Percentiles rank a stretch among this genome's conserved stretches.
These are phyloP conservation scores for Apamea epomidion DNA, from an alignment of 2,888 invertebrate species.

Conservation along the genomic window DNA sequence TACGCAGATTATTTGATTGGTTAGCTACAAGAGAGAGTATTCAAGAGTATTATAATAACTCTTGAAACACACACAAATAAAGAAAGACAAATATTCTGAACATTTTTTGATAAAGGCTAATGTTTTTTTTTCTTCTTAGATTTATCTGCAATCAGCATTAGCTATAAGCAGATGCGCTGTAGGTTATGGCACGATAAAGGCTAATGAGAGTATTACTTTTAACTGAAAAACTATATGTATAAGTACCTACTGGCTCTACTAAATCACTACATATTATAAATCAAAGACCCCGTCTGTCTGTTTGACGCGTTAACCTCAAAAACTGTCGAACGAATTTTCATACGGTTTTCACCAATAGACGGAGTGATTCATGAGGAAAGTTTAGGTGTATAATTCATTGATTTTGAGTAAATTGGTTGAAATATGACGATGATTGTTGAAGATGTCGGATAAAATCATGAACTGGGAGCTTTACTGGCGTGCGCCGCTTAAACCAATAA, in stretches of 20 bases:
- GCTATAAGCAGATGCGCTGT: too few relatives aligned
- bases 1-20: too few relatives aligned
- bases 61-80: too few relatives aligned
- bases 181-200: background rate
- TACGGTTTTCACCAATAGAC: too few relatives aligned
- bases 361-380: background rate
- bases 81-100: background rate
- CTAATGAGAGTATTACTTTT: background rate
- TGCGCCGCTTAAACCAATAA: too few relatives aligned
- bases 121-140: background rate
- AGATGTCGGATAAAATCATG: background rate
- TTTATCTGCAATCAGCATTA: too few relatives aligned
- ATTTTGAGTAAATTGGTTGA: background rate
- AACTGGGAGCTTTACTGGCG: too few relatives aligned
- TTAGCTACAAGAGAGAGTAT: background rate
- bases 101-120: background rate
- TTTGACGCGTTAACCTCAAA: too few relatives aligned
- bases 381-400: background rate
- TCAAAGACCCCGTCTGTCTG: too few relatives aligned
- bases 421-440: background rate
- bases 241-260: background rate
- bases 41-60: too few relatives aligned
- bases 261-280: background rate
- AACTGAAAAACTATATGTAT: background rate
- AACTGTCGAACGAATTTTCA: too few relatives aligned